A percentile compares a stretch with the other conserved stretches of the same genome.
These are phyloP conservation scores for Eudasyphora cyanicolor DNA, from an alignment of 2,888 invertebrate species.

Conservation along the genomic window DNA sequence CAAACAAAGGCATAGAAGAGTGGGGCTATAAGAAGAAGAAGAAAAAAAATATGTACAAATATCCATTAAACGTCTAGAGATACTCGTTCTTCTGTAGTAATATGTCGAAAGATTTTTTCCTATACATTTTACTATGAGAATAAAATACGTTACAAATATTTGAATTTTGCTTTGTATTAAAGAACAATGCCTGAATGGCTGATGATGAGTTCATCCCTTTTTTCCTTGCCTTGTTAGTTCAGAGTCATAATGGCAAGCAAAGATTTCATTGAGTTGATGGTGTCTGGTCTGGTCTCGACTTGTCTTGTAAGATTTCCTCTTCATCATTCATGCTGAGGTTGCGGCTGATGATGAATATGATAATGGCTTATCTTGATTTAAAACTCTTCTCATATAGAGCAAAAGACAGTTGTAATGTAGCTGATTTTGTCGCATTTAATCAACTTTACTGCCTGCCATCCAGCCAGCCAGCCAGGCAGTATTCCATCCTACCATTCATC, in stretches of 20 bases:
- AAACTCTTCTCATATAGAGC: neutral
- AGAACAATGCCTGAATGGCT: neutral
- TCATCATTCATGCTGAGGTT: too few species aligned
- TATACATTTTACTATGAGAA: slow-evolving; percentile 7
- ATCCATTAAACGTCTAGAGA: neutral
- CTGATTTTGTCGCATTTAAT: slow-evolving; percentile 37
- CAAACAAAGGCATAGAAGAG: slow-evolving; percentile 27
- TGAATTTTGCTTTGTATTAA: too few species aligned
- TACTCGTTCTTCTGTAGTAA: too few species aligned
- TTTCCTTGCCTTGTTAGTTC: too few species aligned
- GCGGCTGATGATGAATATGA: too few species aligned
- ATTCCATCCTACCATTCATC: neutral
- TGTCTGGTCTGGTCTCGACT: too few species aligned
- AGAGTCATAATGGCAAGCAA: too few species aligned
- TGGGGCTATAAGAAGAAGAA: too few species aligned
- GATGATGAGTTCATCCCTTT: neutral
- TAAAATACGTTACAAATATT: neutral
- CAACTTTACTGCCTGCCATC: too few species aligned
- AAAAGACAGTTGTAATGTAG: neutral
- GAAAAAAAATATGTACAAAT: neutral
- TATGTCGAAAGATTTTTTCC: neutral
- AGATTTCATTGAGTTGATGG: too few species aligned
- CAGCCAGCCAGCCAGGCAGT: neutral
- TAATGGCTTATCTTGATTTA: neutral
- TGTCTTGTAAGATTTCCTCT: neutral